These are phyloP conservation scores for Notodonta dromedarius DNA, from an alignment of 2,888 invertebrate genomes.

Conservation along the genomic window DNA sequence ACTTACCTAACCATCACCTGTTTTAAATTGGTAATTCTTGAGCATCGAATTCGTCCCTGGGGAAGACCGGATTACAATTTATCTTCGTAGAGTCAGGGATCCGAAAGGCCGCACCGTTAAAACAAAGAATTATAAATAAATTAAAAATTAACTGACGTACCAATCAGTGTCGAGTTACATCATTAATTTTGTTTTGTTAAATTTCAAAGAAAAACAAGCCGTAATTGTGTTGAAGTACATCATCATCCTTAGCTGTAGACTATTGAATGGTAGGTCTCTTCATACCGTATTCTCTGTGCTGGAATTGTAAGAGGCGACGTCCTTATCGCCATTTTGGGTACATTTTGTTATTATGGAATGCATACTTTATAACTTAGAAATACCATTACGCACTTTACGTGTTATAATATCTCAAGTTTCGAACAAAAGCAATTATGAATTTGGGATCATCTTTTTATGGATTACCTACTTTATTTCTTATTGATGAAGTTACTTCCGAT, in stretches of 20 bases:
- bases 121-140: conserved; percentile 2
- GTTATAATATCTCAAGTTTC: conserved; percentile 22
- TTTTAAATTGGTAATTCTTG: neutral
- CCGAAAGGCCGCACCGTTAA: conserved; percentile 3
- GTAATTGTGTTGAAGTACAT: neutral
- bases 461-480: conserved; percentile 26
- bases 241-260: neutral
- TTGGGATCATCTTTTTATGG: conserved; percentile 21
- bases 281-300: neutral
- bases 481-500: conserved; percentile 20
- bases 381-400: conserved; percentile 17
- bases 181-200: conserved; percentile 11
- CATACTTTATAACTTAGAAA: conserved; percentile 18
- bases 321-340: neutral
- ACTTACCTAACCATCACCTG: neutral
- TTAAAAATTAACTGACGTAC: conserved; percentile 4
- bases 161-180: conserved; percentile 13
- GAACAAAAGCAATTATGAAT: conserved; percentile 30
- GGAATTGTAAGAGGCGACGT: neutral
- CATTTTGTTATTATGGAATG: neutral
- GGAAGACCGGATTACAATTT: neutral
- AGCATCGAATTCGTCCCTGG: neutral
- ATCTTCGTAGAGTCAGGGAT: neutral
- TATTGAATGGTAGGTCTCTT: neutral
- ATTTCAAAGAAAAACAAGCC: conserved; percentile 2